Conservation (phyloP, 2,113 vertebrate species). For the Accipiter cooperii region DNA sequence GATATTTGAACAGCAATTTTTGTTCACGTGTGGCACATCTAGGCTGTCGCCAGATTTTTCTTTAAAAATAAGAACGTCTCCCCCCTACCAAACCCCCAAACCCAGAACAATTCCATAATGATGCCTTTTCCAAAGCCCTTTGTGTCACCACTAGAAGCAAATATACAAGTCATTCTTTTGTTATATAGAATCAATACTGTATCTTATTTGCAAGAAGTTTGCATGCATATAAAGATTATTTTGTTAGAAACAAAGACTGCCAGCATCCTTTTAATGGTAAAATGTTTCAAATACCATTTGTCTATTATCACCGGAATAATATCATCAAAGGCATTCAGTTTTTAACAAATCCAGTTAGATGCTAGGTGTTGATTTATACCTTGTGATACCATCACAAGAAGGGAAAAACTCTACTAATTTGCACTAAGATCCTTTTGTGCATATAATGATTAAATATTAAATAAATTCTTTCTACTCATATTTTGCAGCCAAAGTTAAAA, state of each 20-base stretch:
- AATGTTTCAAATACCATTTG: neutral
- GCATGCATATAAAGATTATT: neutral
- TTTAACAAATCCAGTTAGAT: neutral
- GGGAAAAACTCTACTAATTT: neutral
- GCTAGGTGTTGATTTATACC: neutral
- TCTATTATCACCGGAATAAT: neutral
- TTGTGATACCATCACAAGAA: neutral
- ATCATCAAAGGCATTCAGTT: neutral
- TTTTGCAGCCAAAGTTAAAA: neutral
- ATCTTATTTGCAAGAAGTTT: neutral
- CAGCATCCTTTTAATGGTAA: neutral
- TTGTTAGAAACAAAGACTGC: neutral
- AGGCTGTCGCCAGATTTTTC: neutral
- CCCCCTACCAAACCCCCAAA: neutral
- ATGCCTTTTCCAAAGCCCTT: neutral
- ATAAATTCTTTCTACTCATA: neutral
- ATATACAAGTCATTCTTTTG: neutral
- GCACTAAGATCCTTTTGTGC: neutral
- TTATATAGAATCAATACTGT: neutral
- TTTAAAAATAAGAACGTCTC: neutral
- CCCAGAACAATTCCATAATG: neutral
- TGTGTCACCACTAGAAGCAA: neutral
- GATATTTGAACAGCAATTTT: slow-evolving; percentile 30
- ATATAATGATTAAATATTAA: neutral
- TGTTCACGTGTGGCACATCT: neutral